Evolutionary conservation across 2,797 vertebrate species (phyloP), one percentile per base, ranked within the genome.

Genomic region (Onychomys arenicola): DNA sequence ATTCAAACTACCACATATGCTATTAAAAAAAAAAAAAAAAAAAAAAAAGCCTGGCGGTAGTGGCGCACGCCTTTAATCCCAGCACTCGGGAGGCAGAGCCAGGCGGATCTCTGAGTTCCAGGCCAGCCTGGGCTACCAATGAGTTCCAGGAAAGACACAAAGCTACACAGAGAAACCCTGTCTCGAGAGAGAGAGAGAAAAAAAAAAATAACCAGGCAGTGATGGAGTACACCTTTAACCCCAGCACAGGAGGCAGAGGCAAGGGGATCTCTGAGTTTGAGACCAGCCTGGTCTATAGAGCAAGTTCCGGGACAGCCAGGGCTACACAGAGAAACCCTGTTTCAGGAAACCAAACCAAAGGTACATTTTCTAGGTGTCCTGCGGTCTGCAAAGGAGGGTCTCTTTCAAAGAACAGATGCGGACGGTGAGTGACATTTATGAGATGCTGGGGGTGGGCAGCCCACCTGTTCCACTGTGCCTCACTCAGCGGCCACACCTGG

Each of bases 381-480:
- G 37, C 16, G 49, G 25, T 94, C 32, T 67, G 0, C 40, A 89
- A 86, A 43, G 43, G 29, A 71, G 1, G 46, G 27, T n/a, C 43
- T 73, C 55, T 94, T 89, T 89, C 32, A 65, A 87, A 92, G 57
- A 8, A 9, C 85, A 87, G 81, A 94, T 25, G 65, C 52, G 65
- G 81, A 52, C 27, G 49, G 23, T 3, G 2, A 9, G 23, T 4
- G 2, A 9, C 37, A 43, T n/a, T 86, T 90, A n/a, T 67, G 40
- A 91, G 89, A 59, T 61, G 61, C 71, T 34, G 5, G 16, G 34
- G 3, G 10, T 49, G n/a, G n/a, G 49, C 9, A 82, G 32, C 43
- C 83, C 83, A 94, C 83, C 75, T 78, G 40, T 77, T 55, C 82
- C 40, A 78, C 83, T 25, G 0, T 3, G 83, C 40, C 16, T 32